phyloP scores from a whole-genome alignment of 2,888 invertebrate genomes.

The Spodoptera littoralis region DNA sequence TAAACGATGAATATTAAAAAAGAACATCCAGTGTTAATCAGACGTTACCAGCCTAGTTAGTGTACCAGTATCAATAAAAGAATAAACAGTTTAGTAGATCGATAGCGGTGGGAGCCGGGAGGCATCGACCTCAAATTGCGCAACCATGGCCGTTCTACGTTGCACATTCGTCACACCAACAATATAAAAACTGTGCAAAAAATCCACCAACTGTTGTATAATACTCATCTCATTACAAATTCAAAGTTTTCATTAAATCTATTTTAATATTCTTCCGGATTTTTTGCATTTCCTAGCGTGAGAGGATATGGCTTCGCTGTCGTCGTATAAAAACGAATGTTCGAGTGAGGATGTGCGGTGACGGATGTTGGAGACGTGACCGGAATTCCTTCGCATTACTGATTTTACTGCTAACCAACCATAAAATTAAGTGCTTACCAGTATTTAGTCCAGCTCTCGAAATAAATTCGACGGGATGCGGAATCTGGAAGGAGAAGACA shows the following conservation, averaged over 20 bases:
- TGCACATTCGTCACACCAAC: slow-evolving; percentile 66
- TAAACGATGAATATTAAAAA: slow-evolving; percentile 44
- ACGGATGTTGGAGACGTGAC: slow-evolving; percentile 68
- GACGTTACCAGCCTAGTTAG: slow-evolving; percentile 35
- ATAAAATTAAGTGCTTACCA: slow-evolving; percentile 63
- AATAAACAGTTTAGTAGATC: slow-evolving; percentile 68
- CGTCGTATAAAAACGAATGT: slow-evolving; percentile 46
- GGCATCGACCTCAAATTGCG: slow-evolving; percentile 81
- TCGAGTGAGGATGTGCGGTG: slow-evolving; percentile 51
- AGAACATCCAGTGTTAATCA: slow-evolving; percentile 27
- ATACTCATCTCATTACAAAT: slow-evolving; percentile 50
- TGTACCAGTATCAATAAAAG: slow-evolving; percentile 57
- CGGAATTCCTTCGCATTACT: slow-evolving; percentile 54
- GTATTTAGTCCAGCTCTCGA: slow-evolving; percentile 64
- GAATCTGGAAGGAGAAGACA: slow-evolving; percentile 65
- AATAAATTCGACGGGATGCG: slow-evolving; percentile 53
- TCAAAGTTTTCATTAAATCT: slow-evolving; percentile 15
- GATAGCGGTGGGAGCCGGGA: slow-evolving; percentile 64
- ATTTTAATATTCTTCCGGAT: slow-evolving; percentile 41
- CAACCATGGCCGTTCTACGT: slow-evolving; percentile 65
- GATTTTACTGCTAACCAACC: slow-evolving; percentile 44
- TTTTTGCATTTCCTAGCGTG: slow-evolving; percentile 42
- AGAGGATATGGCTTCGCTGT: slow-evolving; percentile 49
- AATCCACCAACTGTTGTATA: slow-evolving; percentile 46
- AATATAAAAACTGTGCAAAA: slow-evolving; percentile 47